A percentile compares a stretch with the other conserved stretches of the same genome.
Conservation (phyloP, 2,797 vertebrate genomes). For the Tadarida brasiliensis region DNA sequence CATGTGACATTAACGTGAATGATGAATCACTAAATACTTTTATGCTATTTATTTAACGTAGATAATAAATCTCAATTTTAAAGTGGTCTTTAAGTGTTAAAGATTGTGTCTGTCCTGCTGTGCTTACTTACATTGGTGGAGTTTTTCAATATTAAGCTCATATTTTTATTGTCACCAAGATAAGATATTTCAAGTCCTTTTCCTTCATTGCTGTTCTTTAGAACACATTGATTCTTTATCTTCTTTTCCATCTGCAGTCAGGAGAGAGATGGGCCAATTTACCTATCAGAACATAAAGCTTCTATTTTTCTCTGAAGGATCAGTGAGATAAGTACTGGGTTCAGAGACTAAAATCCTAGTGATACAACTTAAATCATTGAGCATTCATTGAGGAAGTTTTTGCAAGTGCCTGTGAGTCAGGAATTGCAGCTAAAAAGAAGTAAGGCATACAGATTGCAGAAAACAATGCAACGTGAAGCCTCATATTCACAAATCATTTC, state of each 20-base stretch:
- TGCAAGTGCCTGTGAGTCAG: background rate
- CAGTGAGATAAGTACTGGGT: background rate
- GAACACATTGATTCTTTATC: background rate
- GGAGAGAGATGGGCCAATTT: background rate
- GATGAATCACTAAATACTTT: constrained; percentile 55
- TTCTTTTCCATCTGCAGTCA: background rate
- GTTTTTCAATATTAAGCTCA: background rate
- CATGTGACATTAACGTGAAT: constrained; percentile 58
- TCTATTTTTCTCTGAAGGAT: background rate
- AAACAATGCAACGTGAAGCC: background rate
- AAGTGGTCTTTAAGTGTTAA: background rate
- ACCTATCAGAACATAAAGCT: background rate
- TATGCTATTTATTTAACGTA: constrained; percentile 46
- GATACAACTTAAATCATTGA: background rate
- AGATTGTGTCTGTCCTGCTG: background rate
- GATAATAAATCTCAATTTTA: background rate
- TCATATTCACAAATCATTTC: background rate
- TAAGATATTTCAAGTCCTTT: background rate
- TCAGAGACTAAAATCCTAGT: background rate
- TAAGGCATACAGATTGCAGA: background rate
- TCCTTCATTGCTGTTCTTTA: background rate
- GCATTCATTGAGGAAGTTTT: background rate
- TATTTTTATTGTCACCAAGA: background rate
- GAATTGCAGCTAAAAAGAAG: background rate
- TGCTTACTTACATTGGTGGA: background rate